Evolutionary conservation across 2,888 invertebrate genomes (phyloP).

Genomic region (Philhelius pedissequus): DNA sequence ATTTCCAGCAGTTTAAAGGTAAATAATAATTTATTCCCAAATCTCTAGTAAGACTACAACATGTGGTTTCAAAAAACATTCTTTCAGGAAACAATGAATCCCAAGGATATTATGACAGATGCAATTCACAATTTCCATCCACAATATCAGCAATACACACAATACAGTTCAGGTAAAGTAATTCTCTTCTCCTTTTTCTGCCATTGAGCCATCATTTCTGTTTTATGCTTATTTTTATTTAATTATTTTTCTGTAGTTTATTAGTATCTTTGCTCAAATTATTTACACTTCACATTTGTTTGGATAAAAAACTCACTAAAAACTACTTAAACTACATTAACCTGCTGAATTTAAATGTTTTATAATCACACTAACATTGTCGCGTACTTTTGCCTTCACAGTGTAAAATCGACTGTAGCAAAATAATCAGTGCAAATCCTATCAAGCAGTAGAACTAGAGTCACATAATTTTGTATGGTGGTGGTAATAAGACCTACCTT

Average conservation of each 20-base stretch:
- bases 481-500: slow-evolving; percentile 38
- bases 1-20: slow-evolving; percentile 99
- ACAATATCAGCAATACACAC: slow-evolving; percentile 99
- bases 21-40: slow-evolving; percentile 46
- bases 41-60: background rate
- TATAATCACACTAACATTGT: slow-evolving; percentile 24
- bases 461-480: slow-evolving; percentile 18
- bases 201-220: slow-evolving; percentile 1
- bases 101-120: slow-evolving; percentile 99
- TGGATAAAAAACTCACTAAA: background rate
- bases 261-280: slow-evolving; percentile 46
- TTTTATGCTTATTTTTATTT: slow-evolving; percentile 66
- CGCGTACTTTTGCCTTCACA: slow-evolving; percentile 33
- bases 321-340: slow-evolving; percentile 15
- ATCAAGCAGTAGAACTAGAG: slow-evolving; percentile 47
- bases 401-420: slow-evolving; percentile 20
- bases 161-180: slow-evolving; percentile 94
- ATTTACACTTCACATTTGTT: background rate
- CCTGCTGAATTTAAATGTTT: background rate
- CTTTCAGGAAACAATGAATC: slow-evolving; percentile 95
- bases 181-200: slow-evolving; percentile 1
- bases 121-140: slow-evolving; percentile 99
- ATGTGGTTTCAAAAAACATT: background rate
- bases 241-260: background rate
- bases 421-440: slow-evolving; percentile 13